These are phyloP conservation scores for Procambarus clarkii DNA, from an alignment of 1,140 invertebrate species.

Conservation along the genomic window DNA sequence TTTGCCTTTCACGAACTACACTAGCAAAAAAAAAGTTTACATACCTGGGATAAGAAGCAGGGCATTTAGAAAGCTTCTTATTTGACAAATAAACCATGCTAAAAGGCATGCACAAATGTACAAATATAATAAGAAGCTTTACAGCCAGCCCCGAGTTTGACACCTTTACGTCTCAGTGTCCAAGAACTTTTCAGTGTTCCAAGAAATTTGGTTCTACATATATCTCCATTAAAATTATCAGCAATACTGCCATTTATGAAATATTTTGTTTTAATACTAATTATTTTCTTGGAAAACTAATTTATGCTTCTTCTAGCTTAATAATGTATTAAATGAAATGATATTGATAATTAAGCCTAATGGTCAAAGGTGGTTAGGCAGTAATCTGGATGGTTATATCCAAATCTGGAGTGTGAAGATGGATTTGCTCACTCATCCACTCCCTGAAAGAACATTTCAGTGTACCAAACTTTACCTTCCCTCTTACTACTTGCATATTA, in stretches of 20 bases:
- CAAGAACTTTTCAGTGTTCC: constrained; percentile 3
- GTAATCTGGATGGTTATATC: not conserved
- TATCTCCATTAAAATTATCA: not conserved
- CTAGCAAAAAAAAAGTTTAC: constrained; percentile 41
- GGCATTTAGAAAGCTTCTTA: constrained; percentile 67
- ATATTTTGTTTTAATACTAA: not conserved
- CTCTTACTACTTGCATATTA: not conserved
- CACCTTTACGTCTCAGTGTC: not conserved
- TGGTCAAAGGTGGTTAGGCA: not conserved
- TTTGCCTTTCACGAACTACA: constrained; percentile 60
- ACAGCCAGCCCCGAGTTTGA: not conserved
- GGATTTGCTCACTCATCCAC: not conserved
- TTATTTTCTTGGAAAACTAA: constrained; percentile 5
- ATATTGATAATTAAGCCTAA: not conserved
- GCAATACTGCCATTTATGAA: not conserved
- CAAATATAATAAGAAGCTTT: constrained; percentile 69
- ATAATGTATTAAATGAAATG: not conserved
- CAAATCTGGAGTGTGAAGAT: not conserved
- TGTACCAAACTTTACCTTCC: constrained; percentile 43
- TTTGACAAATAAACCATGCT: constrained; percentile 51
- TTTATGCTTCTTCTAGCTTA: not conserved
- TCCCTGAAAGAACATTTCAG: constrained; percentile 4
- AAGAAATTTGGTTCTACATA: not conserved
- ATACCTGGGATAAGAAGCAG: constrained; percentile 63
- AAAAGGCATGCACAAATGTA: constrained; percentile 54